Evolutionary conservation across 2,888 invertebrate species (phyloP).

Genomic region (Eupithecia subumbrata): DNA sequence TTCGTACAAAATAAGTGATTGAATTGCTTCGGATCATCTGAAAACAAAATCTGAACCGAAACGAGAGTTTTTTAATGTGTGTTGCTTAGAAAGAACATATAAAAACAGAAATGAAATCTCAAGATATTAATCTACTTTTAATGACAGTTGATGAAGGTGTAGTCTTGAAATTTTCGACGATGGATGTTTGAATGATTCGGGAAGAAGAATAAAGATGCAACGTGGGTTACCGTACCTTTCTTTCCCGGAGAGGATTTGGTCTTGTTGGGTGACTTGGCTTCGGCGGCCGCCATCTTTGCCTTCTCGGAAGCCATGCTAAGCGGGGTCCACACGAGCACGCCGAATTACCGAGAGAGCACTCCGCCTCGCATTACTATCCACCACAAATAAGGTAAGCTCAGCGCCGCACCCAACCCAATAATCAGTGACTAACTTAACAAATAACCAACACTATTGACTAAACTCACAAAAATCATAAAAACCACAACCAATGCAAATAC

Average conservation of each 20-base stretch:
- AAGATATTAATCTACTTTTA: neutral
- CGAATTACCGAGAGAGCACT: slow-evolving; percentile 62
- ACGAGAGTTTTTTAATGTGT: neutral
- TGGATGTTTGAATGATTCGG: neutral
- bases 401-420: slow-evolving; percentile 67
- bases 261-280: slow-evolving; percentile 77
- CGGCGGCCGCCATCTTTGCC: slow-evolving; percentile 79
- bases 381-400: slow-evolving; percentile 45
- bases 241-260: slow-evolving; percentile 81
- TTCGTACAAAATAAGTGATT: neutral
- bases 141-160: neutral
- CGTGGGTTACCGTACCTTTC: slow-evolving; percentile 69
- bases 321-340: slow-evolving; percentile 58
- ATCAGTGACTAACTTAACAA: slow-evolving; percentile 76
- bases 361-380: slow-evolving; percentile 71
- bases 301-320: slow-evolving; percentile 77
- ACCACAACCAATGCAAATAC: slow-evolving; percentile 54
- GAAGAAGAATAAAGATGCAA: neutral
- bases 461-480: slow-evolving; percentile 56
- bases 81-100: neutral
- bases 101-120: neutral
- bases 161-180: neutral
- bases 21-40: neutral
- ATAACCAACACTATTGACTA: slow-evolving; percentile 65
- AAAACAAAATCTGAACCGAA: too few relatives aligned